These are phyloP conservation scores for Spodoptera littoralis DNA, from an alignment of 2,888 invertebrate genomes.

Conservation along the genomic window DNA sequence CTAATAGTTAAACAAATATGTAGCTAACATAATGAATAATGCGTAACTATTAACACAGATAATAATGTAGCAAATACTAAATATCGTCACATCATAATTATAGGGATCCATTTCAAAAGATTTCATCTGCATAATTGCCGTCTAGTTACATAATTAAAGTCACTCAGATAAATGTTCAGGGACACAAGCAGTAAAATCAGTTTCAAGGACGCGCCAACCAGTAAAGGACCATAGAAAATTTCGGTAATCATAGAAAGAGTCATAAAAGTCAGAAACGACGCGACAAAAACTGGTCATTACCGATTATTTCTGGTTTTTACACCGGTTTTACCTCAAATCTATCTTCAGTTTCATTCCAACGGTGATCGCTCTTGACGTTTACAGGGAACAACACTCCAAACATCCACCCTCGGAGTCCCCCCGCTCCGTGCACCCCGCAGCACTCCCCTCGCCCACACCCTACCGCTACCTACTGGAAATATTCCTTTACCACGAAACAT, in stretches of 20 bases:
- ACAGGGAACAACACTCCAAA: constrained; percentile 82
- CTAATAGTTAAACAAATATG: too few relatives aligned
- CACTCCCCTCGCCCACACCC: constrained; percentile 34
- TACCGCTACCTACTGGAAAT: constrained; percentile 52
- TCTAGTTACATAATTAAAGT: too few relatives aligned
- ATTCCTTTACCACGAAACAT: constrained; percentile 58
- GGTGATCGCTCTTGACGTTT: constrained; percentile 81
- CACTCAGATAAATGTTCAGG: too few relatives aligned
- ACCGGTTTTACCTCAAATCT: constrained; percentile 65
- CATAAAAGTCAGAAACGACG: constrained; percentile 26
- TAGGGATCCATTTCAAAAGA: too few relatives aligned
- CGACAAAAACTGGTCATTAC: constrained; percentile 56
- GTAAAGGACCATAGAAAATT: background rate
- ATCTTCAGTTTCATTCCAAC: constrained; percentile 69
- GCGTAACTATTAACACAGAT: too few relatives aligned
- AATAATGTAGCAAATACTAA: too few relatives aligned
- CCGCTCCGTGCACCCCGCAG: constrained; percentile 26
- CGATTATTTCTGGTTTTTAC: constrained; percentile 65
- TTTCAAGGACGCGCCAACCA: too few relatives aligned
- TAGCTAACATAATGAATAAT: too few relatives aligned
- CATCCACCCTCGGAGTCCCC: constrained; percentile 46
- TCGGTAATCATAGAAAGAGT: constrained; percentile 14
- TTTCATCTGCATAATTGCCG: too few relatives aligned
- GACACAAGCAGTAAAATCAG: too few relatives aligned
- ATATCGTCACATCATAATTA: too few relatives aligned